Conservation (phyloP, 2,888 invertebrate genomes). For the Phania funesta region DNA sequence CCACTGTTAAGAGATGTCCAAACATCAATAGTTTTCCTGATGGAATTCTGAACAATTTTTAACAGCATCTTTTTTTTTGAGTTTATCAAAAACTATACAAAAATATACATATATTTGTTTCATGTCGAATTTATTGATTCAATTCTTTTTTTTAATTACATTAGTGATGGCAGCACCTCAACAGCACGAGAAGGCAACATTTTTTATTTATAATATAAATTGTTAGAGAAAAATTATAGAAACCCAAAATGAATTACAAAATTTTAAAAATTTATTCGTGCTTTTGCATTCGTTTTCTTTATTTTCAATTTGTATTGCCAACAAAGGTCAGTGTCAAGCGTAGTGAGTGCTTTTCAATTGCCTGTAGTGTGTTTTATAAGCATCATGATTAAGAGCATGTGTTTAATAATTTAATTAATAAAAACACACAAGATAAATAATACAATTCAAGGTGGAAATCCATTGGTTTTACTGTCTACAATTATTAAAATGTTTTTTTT, state of each 20-base stretch:
- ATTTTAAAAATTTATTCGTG: background rate
- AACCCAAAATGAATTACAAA: background rate
- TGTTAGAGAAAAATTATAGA: background rate
- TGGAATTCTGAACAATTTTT: background rate
- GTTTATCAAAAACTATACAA: background rate
- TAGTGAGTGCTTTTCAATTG: slow-evolving; percentile 27
- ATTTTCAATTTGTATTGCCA: slow-evolving; percentile 34
- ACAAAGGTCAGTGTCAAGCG: slow-evolving; percentile 59
- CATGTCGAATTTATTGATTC: slow-evolving; percentile 11
- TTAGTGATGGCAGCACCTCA: background rate
- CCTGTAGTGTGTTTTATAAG: background rate
- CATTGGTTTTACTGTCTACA: slow-evolving; percentile 19
- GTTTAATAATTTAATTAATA: slow-evolving; percentile 61
- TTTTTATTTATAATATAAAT: background rate
- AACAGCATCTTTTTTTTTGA: background rate
- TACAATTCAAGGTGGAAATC: slow-evolving; percentile 39
- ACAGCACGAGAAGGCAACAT: background rate
- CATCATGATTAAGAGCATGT: slow-evolving; percentile 60
- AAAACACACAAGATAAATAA: slow-evolving; percentile 7
- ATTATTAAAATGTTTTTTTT: slow-evolving; percentile 1
- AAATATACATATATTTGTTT: background rate
- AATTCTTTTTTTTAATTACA: slow-evolving; percentile 14
- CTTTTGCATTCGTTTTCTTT: background rate
- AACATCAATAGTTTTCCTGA: background rate
- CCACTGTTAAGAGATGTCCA: no score